Base-by-base conservation (phyloP, 2,113 vertebrate species). In the Siniperca chuatsi region DNA sequence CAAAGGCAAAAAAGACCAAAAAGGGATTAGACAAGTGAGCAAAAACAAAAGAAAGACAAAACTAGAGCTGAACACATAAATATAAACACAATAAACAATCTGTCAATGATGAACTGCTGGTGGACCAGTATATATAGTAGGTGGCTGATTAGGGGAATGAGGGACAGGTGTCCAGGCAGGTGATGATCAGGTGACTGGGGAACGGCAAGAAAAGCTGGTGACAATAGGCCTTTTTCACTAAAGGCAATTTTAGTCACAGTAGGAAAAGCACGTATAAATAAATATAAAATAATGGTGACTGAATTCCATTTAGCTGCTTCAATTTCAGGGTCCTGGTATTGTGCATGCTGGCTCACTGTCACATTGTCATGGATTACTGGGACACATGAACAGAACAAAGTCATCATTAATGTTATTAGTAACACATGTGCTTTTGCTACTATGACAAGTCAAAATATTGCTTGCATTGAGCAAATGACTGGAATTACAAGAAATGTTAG, bases 161-260 rank as follows among this genome's bases (percentile, higher is more conserved):
- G 57, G 55, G 21, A 62, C 57, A 75, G 58, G 42, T 83, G 85
- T 76, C 12, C 52, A 52, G 33, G 70, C 46, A 83, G 64, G 69
- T 68, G 69, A 74, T 21, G 44, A 16, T 33, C 64, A 69, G 72
- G 54, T 42, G 44, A 68, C 29, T n/a, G 29, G 5, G 9, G 12
- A 46, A 46, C 4, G 2, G 11, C 37, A 25, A 60, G 18, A 60
- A 54, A 60, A 25, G 44, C 68, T 62, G 44, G 13, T 29, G 61
- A 44, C 18, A 75, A 60, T 8, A 60, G 29, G 25, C 42, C 25
- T 23, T 75, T 75, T 62, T 23, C 40, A 62, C 42, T 2, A 16
- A 58, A 6, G 2, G 35, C 21, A 9, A 40, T 37, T 64, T 37
- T 64, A 8, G 50, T 52, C 16, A 52, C 9, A 65, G 33, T 4